Percentiles rank a stretch among this genome's conserved stretches.
Evolutionary conservation across 2,888 invertebrate species (phyloP).

Genomic region (Hydriomena furcata): DNA sequence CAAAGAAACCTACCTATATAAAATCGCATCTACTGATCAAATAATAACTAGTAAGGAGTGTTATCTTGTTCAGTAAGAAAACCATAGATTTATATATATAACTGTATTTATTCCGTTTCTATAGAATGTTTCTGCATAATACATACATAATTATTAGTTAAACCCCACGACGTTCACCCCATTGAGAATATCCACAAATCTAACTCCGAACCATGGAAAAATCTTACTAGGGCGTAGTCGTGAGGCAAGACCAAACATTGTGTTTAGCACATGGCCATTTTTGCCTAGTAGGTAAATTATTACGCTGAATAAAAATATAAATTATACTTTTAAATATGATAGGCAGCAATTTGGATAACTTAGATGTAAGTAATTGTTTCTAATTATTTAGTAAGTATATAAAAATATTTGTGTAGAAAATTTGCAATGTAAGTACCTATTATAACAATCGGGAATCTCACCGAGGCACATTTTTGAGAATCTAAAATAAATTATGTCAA

Average conservation of each 20-base stretch:
- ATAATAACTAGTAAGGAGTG: too few relatives aligned
- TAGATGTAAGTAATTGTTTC: conserved; percentile 18
- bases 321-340: conserved; percentile 51
- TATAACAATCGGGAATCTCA: conserved; percentile 11
- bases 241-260: conserved; percentile 2
- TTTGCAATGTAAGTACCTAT: conserved; percentile 18
- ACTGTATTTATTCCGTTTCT: conserved; percentile 67
- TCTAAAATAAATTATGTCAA: conserved; percentile 15
- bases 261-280: conserved; percentile 2
- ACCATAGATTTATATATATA: conserved; percentile 60
- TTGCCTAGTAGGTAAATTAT: conserved; percentile 19
- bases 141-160: conserved; percentile 26
- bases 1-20: too few relatives aligned
- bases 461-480: conserved; percentile 17
- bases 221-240: background rate
- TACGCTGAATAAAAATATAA: conserved; percentile 44
- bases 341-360: conserved; percentile 57
- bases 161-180: background rate
- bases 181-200: background rate
- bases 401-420: conserved; percentile 35
- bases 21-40: too few relatives aligned
- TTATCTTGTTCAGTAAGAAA: too few relatives aligned
- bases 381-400: conserved; percentile 27
- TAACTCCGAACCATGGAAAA: background rate
- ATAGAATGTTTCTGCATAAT: conserved; percentile 70